Evolutionary conservation across 2,113 vertebrate species (phyloP).

Genomic region (Hypanus sabinus): DNA sequence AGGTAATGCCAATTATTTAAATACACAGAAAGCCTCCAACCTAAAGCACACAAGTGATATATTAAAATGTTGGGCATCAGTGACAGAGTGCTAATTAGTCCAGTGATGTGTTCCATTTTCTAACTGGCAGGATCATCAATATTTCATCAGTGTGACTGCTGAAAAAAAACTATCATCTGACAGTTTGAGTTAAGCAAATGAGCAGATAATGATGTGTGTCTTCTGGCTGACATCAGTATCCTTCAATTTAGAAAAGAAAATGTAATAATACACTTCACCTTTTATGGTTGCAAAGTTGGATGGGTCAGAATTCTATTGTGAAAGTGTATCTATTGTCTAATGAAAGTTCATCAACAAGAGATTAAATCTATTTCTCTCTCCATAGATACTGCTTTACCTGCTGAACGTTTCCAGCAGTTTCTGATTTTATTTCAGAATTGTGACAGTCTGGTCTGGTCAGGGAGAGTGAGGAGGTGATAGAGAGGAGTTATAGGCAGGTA

Average conservation of each 20-base stretch:
- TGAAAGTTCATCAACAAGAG: too few relatives aligned
- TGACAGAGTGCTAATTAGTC: constrained; percentile 62
- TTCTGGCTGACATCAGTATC: constrained; percentile 55
- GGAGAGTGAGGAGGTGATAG: too few relatives aligned
- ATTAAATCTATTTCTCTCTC: too few relatives aligned
- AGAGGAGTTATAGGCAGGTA: too few relatives aligned
- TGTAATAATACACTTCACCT: constrained; percentile 51
- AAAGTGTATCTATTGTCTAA: neutral
- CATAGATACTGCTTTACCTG: too few relatives aligned
- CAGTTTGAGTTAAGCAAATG: constrained; percentile 50
- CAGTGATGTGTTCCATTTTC: constrained; percentile 60
- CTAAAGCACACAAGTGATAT: constrained; percentile 47
- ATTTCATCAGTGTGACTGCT: constrained; percentile 59
- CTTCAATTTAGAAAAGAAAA: constrained; percentile 57
- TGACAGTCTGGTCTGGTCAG: too few relatives aligned
- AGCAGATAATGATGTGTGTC: constrained; percentile 53
- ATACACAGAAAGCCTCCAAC: constrained; percentile 45
- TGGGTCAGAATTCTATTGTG: neutral
- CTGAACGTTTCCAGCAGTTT: too few relatives aligned
- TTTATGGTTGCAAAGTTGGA: constrained; percentile 12
- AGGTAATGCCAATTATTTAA: constrained; percentile 44
- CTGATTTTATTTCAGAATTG: too few relatives aligned
- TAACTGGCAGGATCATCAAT: constrained; percentile 61
- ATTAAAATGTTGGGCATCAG: constrained; percentile 55
- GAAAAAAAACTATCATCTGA: constrained; percentile 57